Base-by-base conservation (phyloP, 2,797 vertebrate genomes). In the Halcyon badia region DNA sequence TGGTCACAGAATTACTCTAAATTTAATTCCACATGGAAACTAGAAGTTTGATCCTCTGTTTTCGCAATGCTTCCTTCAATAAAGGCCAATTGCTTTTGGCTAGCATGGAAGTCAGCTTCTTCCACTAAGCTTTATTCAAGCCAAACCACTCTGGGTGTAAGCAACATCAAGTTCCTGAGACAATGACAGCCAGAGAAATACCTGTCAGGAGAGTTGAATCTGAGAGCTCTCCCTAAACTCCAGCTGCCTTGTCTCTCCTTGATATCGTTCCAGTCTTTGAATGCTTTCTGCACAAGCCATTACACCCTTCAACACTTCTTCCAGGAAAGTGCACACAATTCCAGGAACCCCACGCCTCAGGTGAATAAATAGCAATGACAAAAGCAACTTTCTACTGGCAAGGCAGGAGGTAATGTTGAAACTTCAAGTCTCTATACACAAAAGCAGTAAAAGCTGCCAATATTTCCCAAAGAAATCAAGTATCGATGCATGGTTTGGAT, bases 341-440 rank as follows among this genome's bases (percentile, higher is more conserved):
- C 94, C 91, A 97, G 95, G 97, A 97, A 95, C 76, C 78, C 90
- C 92, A 70, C 1, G 64, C 71, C 94, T 94, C 94, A 91, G 94
- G 90, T 94, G 96, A 54, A 92, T 46, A 61, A 77, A 49, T 0
- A 81, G 82, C 41, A 30, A 83, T 6, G 87, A 76, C 89, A 87
- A 75, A 81, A 84, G 89, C 65, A 49, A 87, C 33, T 83, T 73
- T 30, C 41, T 66, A 28, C 71, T 93, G 89, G 83, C 75, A 69
- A 25, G 8, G 73, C 7, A 57, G 84, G 64, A 89, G 64, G 20
- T 33, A 7, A 15, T 6, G 75, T 48, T 39, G 70, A 26, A 80
- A 80, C 51, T 18, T 37, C 1, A 35, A 76, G 77, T 1, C 65
- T 72, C 62, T 37, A 9, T 25, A 37, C 51, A 44, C 22, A 28